Base-by-base conservation (phyloP, 2,888 invertebrate genomes). In the Euplagia quadripunctaria region DNA sequence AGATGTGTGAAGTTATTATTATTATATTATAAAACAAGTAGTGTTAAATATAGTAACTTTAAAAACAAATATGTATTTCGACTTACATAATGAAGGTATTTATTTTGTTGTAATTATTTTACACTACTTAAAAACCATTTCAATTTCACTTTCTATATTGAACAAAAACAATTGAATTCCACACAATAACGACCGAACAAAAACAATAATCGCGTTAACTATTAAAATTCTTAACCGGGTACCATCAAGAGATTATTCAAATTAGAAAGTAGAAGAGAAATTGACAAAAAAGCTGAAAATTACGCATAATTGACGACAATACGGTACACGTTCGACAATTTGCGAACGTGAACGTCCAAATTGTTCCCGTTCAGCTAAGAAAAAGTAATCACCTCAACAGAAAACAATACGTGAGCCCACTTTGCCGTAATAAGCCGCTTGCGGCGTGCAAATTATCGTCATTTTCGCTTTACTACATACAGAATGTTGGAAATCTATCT, bases 381-480 rank as follows among this genome's bases (percentile, higher is more conserved):
- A 86, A 85, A 85, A 87, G 81, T 84, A 85, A 87, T 86, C 79
- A 82, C 84, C 80, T 61, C 46, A 8, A 69, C 61, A 79, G 82
- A 82, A 77, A 87, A 90, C 88, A 91, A 91, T 90, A 89, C 89
- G 88, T 89, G 88, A 82, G 82, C 72, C 87, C 89, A 91, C 90
- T 93, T 90, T 86, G 83, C 78, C 76, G 86, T 90, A 90, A 91
- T 90, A 86, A 87, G 83, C 87, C 86, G 87, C 86, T 88, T 89
- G 90, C 85, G 89, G 86, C 87, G 85, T 87, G 89, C 88, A 92
- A 92, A 92, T 93, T 88, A 89, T 86, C 83, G 80, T 85, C 82
- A 89, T 89, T 90, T 89, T 87, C 78, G 86, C 83, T 82, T 78
- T 78, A 81, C 80, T 72, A 87, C 82, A 82, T 79, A 87, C 84